Base-by-base conservation (phyloP, 2,888 invertebrate species). In the Perizoma flavofasciatum region DNA sequence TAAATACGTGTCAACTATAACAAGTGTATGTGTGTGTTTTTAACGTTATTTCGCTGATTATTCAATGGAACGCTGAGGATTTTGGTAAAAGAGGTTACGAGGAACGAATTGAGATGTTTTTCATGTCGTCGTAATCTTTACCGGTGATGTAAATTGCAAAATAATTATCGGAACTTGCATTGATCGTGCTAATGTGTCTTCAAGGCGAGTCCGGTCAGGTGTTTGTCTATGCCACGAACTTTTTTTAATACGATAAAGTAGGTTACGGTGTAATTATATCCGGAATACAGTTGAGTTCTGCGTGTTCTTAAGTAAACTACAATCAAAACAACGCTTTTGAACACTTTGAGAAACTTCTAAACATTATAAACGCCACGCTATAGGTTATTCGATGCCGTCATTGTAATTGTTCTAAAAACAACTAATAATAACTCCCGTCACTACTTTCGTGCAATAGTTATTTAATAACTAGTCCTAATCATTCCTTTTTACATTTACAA, bases 71-170 rank as follows among this genome's bases (percentile, higher is more conserved):
- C 59, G 61, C 63, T 55, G 66, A 63, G 61, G 58, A 63, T 59
- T 62, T 66, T 59, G 59, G 56, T 62, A 66, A 59, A 22, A 65
- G 55, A 48, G 48, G 55, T 58, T 50, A 61, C 52, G 54, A 45
- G 58, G 54, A 66, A 66, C 60, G 56, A 55, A 62, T 61, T 48
- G 50, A 66, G 59, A 58, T 67, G 65, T 68, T 67, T 62, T 65
- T 68, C 55, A 54, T 65, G 55, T 65, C 59, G 62, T 60, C 55
- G 64, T 66, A 63, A 67, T 66, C 60, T 64, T 63, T 61, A 54
- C 67, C 75, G 72, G 77, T 86, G 81, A 87, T 87, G 88, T 86
- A 86, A 88, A 88, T 88, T 88, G 81, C 78, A 73, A 85, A 85
- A 82, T 83, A 83, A 86, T 86, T 85, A 85, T 83, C 80, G 75